These are phyloP conservation scores for Spinibarbus caldwelli DNA, from an alignment of 2,797 vertebrate species.

Conservation along the genomic window DNA sequence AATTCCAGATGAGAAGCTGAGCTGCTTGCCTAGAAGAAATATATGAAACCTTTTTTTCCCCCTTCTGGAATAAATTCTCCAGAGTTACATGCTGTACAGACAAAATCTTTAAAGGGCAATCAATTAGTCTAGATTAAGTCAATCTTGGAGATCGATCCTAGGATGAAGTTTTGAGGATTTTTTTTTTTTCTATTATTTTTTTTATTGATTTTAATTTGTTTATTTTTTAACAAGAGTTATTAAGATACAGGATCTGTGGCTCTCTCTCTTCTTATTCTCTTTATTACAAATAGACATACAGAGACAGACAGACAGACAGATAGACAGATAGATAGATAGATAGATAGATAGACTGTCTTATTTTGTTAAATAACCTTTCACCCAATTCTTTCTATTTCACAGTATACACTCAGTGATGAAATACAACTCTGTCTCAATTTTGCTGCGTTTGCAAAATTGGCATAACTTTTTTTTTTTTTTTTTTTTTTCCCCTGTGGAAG, in stretches of 20 bases:
- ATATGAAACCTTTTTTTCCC: too few species aligned
- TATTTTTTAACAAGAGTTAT: not conserved
- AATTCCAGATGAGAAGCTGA: conserved; percentile 9
- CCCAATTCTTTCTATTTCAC: not conserved
- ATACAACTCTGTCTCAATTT: not conserved
- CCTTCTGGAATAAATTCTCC: conserved; percentile 18
- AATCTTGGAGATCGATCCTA: conserved; percentile 65
- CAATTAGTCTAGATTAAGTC: conserved; percentile 69
- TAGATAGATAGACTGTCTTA: too few species aligned
- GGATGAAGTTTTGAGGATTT: conserved; percentile 65
- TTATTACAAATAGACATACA: not conserved
- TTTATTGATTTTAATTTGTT: not conserved
- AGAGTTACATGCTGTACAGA: not conserved
- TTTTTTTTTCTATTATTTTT: conserved; percentile 39
- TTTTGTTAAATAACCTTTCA: not conserved
- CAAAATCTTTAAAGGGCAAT: conserved; percentile 59
- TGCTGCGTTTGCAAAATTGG: conserved; percentile 11
- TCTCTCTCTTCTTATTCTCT: not conserved
- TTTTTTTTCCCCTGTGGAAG: not conserved
- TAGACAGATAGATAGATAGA: too few species aligned
- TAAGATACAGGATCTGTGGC: not conserved
- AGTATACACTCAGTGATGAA: not conserved
- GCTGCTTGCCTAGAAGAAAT: conserved; percentile 19
- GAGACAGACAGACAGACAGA: not conserved
- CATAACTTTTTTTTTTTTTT: conserved; percentile 6